Evolutionary conservation across 2,888 invertebrate genomes (phyloP).

Genomic region (Polyploca ridens): DNA sequence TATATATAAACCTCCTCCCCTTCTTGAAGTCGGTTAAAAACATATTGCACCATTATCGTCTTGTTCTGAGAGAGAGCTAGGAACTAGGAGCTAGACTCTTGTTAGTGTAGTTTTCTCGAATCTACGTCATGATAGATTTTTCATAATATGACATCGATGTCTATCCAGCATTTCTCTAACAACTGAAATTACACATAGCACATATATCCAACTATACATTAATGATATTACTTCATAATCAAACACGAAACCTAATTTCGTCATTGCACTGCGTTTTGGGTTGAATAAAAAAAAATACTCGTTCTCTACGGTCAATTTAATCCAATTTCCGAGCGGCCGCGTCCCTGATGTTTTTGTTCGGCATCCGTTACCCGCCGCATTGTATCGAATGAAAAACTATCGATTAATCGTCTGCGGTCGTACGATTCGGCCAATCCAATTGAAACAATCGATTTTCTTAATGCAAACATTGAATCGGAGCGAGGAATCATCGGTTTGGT

Average conservation of each 20-base stretch:
- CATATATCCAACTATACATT: no score
- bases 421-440: conserved; percentile 43
- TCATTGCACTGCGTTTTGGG: background rate
- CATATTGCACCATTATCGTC: no score
- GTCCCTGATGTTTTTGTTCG: conserved; percentile 38
- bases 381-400: conserved; percentile 51
- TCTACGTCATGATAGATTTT: no score
- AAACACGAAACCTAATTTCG: background rate
- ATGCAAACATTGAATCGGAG: conserved; percentile 7
- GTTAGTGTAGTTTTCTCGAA: no score
- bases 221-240: background rate
- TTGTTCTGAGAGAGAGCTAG: no score
- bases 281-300: background rate
- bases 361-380: conserved; percentile 42
- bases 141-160: no score
- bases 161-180: no score
- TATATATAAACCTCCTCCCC: no score
- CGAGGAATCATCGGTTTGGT: background rate
- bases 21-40: no score
- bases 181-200: no score
- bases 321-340: conserved; percentile 35
- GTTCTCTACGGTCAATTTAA: conserved; percentile 37
- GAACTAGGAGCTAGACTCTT: no score
- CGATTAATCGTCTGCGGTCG: conserved; percentile 32
- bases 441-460: conserved; percentile 37